Base-by-base conservation (phyloP, 2,797 vertebrate species). In the Podargus strigoides region DNA sequence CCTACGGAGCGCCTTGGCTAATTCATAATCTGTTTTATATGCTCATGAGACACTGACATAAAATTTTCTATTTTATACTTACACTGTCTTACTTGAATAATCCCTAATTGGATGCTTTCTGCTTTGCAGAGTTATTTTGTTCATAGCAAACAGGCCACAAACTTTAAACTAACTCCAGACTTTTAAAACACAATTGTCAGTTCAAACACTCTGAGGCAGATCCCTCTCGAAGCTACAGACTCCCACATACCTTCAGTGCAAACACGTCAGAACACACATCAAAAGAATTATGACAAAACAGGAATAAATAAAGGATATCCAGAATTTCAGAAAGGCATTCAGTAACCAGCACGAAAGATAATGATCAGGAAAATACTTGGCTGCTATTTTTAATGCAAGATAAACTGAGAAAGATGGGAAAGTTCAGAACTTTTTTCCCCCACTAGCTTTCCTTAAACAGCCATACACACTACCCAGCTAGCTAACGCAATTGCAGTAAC, bases 271-370 rank as follows among this genome's bases (percentile, higher is more conserved):
- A 66, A 73, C 12, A 58, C 44, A 50, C 53, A 91, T 62, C 78
- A 79, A 72, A 91, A 80, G 67, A 28, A 60, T 26, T 39, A 47
- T 0, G 4, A 78, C 22, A 41, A 46, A 81, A 69, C 27, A 67
- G 63, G 58, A 93, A 87, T 32, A 91, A 89, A 89, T 46, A 87
- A 63, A 79, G 79, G 75, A 79, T 63, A 93, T 63, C 58, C 75
- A 75, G 67, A 90, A 72, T 75, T 55, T 68, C 58, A 72, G 41
- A 44, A 67, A 85, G 41, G 27, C 67, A 87, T 89, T 69, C 56
- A 37, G 44, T 52, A 74, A 74, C 22, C 34, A 76, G 34, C 27
- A 67, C 0, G 0, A 34, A 62, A 87, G 27, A 63, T 16, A 74
- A 87, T 1, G 1, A 85, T 19, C 34, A 50, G 62, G 67, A 87